phyloP scores from a whole-genome alignment of 1,140 invertebrate genomes.

The Asbolus verrucosus region DNA sequence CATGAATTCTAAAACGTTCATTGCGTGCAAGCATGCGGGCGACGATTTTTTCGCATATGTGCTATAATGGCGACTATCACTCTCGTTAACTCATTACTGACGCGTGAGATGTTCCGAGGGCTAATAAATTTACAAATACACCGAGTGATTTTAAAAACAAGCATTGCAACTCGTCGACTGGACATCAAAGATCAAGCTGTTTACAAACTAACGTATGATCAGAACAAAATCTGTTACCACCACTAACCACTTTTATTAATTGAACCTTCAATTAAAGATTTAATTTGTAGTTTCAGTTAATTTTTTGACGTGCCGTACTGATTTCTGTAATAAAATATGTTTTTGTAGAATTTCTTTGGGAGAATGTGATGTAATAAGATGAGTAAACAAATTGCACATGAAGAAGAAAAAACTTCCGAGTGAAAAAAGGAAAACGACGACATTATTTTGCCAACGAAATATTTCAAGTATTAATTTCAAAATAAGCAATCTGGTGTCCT shows the following conservation, averaged over 20 bases:
- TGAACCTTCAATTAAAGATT: conserved; percentile 20
- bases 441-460: too few species aligned
- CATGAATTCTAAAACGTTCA: not conserved
- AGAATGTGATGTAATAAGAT: not conserved
- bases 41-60: not conserved
- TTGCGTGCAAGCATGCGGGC: conserved; percentile 1
- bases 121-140: conserved; percentile 9
- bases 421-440: not conserved
- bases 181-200: too few species aligned
- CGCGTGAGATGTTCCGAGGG: not conserved
- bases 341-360: not conserved
- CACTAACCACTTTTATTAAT: too few species aligned
- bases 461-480: not conserved
- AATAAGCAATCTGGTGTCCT: not conserved
- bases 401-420: not conserved
- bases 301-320: conserved; percentile 18
- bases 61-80: not conserved
- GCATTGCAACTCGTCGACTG: too few species aligned
- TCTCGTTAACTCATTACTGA: not conserved
- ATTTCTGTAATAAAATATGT: conserved; percentile 28
- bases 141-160: conserved; percentile 5
- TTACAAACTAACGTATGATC: too few species aligned
- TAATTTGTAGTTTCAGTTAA: conserved; percentile 17
- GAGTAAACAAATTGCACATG: conserved; percentile 1
- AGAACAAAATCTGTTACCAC: too few species aligned